phyloP scores from a whole-genome alignment of 2,797 vertebrate species.

The Clarias pachynema region DNA sequence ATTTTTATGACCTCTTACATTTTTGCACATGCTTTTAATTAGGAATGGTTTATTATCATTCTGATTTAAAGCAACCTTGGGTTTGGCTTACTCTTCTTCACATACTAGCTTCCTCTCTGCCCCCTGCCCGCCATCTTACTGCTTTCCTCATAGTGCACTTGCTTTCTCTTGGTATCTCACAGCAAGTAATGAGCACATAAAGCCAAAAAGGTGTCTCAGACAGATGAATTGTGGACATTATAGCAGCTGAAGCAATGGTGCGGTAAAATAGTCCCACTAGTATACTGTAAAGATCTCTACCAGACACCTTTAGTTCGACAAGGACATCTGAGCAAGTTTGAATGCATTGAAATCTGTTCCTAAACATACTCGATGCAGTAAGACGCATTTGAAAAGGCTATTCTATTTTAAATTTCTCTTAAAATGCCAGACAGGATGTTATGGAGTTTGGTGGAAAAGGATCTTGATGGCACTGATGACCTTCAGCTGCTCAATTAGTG shows the following conservation, averaged over 20 bases:
- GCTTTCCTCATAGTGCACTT: neutral
- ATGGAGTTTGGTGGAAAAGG: conserved; percentile 6
- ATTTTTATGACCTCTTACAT: neutral
- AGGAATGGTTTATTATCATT: neutral
- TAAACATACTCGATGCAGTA: neutral
- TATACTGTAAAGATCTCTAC: conserved; percentile 5
- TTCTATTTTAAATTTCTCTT: neutral
- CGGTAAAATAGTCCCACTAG: conserved; percentile 36
- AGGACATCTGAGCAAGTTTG: neutral
- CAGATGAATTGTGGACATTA: conserved; percentile 53
- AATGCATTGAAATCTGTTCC: neutral
- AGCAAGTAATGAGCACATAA: conserved; percentile 20
- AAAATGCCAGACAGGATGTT: conserved; percentile 9
- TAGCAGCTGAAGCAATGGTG: conserved; percentile 20
- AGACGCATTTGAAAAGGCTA: neutral
- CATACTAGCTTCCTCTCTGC: neutral
- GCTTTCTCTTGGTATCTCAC: conserved; percentile 5
- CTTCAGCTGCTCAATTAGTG: conserved; percentile 23
- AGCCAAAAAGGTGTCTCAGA: conserved; percentile 44
- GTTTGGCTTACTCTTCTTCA: neutral
- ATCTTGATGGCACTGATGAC: conserved; percentile 39
- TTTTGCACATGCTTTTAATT: neutral
- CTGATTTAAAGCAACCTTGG: neutral
- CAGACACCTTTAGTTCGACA: conserved; percentile 13
- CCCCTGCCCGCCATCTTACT: neutral